Evolutionary conservation across 2,797 vertebrate genomes (phyloP), one percentile per base, ranked within the genome.

Genomic region (Harpagifer antarcticus): DNA sequence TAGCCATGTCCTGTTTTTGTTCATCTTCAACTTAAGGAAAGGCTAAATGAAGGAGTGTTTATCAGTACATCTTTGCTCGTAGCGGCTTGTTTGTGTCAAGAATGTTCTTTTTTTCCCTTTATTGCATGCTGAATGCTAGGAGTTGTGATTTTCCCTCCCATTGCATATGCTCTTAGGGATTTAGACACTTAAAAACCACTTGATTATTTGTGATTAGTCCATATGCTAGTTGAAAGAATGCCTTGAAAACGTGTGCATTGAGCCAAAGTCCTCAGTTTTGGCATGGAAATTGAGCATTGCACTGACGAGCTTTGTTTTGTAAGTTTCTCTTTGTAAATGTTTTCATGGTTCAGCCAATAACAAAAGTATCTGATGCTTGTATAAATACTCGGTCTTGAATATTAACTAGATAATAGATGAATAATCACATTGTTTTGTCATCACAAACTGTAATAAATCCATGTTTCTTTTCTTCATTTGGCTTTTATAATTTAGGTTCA

Each of bases 231-330:
- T 73, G 64, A 86, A 89, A 69, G 72, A 87, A 88, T 89, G 91
- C 90, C 86, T 93, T 91, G 86, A 86, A 90, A 84, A 54, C 2
- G 67, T 90, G 83, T 88, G 85, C 80, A 78, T 90, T 88, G 84
- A 83, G 89, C 88, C 89, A 92, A 91, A 91, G 89, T 86, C 70
- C 73, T 89, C 65, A 68, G 79, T 92, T 87, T 80, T 88, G 89
- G 92, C 87, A 87, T 92, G 88, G 73, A 88, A 84, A 86, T 90
- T 85, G 67, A 89, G 88, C 90, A 61, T 91, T 93, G 90, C 86
- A 87, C 90, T 92, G 88, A 87, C 78, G 4, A 88, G 88, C 88
- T 91, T 90, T 90, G 82, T 88, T 90, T 90, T 83, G 71, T 89
- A 72, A 76, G 60, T 86, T 86, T 81, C 68, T 78, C 76, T 88